Conservation (phyloP, 2,888 invertebrate genomes). For the Ectemnius continuus region DNA sequence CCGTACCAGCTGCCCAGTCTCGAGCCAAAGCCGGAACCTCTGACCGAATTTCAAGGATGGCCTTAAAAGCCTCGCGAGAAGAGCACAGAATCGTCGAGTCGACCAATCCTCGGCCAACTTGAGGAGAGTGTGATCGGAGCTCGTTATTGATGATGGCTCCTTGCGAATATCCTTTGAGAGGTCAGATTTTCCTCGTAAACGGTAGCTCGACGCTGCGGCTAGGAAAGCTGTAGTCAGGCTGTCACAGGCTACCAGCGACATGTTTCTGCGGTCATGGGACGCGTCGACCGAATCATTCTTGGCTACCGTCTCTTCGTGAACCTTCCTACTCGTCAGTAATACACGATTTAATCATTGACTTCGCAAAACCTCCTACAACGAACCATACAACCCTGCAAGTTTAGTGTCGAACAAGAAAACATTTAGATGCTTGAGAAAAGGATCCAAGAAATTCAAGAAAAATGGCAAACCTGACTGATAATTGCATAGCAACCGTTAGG, state of each 20-base stretch:
- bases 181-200: conserved; percentile 13
- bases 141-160: not conserved
- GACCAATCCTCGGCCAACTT: too few species aligned
- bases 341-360: too few species aligned
- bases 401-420: too few species aligned
- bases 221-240: conserved; percentile 40
- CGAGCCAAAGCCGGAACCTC: conserved; percentile 77
- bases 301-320: conserved; percentile 38
- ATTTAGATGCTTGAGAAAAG: too few species aligned
- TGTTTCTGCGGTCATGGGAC: conserved; percentile 32
- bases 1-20: conserved; percentile 76
- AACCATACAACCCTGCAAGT: too few species aligned
- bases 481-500: too few species aligned
- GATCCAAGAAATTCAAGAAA: too few species aligned
- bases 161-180: conserved; percentile 20
- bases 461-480: too few species aligned
- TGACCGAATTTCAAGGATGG: conserved; percentile 77
- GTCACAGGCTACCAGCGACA: conserved; percentile 54
- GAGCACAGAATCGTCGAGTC: not conserved
- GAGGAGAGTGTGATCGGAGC: not conserved
- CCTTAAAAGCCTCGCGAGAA: conserved; percentile 53
- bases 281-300: conserved; percentile 37
- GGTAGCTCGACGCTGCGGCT: conserved; percentile 50
- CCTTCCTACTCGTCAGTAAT: not conserved
- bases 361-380: too few species aligned